Base-by-base conservation (phyloP, 1,140 invertebrate genomes). In the Cotesia vestalis region DNA sequence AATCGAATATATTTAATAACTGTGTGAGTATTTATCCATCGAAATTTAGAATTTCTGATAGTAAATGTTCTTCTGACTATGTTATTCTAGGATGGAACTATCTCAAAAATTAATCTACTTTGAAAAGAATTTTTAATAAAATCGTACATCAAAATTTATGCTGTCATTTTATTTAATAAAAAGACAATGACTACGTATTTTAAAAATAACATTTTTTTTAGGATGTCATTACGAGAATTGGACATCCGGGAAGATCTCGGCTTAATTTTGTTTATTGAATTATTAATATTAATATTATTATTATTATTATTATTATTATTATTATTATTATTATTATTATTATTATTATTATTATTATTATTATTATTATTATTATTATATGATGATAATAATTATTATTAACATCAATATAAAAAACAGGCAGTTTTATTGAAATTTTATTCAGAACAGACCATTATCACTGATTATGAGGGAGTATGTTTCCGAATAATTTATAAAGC, bases 51-150 rank as follows among this genome's bases (percentile, higher is more conserved):
- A 27, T 27, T 27, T 27, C 27, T 27, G 27, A 27, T 27, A 27
- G 27, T 27, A 27, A 27, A 27, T 27, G 27, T 27, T 27, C 27
- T 27, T 27, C 27, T 27, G 1, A 27, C 27, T 27, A 27, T 27
- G 1, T 3, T 27, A 27, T 27, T 27, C 20, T 57, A 64, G 12
- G 40, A 34, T 64, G 60, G 20, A 35, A 11, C 11, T 35, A 35
- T 27, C 27, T 46, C 11, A 46, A 46, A 46, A 46, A 46, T 20
- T 14, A 57, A 57, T 14, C n/a, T 57, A 20, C 17, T 57, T 14
- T 5, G 53, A 14, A 57, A 20, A 5, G 78, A 76, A 79, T 73
- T 76, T 46, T 78, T 77, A 79, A 79, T 73, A 76, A 72, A 76
- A 74, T 57, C 53, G 53, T n/a, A n/a, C 53, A 17, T 14, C 6